Evolutionary conservation across 2,797 vertebrate species (phyloP).

Genomic region (Eleutherodactylus coqui): DNA sequence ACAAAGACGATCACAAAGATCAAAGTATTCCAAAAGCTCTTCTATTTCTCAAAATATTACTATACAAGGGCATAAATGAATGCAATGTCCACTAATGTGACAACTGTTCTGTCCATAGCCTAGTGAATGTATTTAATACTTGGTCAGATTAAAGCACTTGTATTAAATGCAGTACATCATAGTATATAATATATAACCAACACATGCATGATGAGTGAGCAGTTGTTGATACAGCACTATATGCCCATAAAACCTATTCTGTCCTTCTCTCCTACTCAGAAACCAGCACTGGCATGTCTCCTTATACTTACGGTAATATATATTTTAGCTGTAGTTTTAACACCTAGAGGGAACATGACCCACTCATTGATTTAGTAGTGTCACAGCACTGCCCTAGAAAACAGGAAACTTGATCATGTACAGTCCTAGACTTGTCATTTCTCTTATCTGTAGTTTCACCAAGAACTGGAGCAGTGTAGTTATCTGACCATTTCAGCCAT

Average conservation of each 20-base stretch:
- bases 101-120: no score
- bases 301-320: no score
- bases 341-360: slow-evolving; percentile 12
- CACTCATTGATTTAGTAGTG: slow-evolving; percentile 17
- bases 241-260: neutral
- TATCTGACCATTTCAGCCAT: neutral
- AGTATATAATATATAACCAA: no score
- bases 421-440: neutral
- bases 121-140: no score
- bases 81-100: no score
- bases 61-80: no score
- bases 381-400: slow-evolving; percentile 29
- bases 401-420: slow-evolving; percentile 22
- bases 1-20: no score
- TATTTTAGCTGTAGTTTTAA: slow-evolving; percentile 1
- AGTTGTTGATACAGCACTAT: neutral
- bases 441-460: neutral
- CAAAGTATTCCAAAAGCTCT: no score
- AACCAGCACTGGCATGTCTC: neutral
- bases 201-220: neutral
- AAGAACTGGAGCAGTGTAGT: neutral
- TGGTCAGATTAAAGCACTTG: no score
- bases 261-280: neutral
- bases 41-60: no score
- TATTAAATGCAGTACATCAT: no score